Evolutionary conservation across 2,113 vertebrate genomes (phyloP).

Genomic region (Turdus rufiventris): DNA sequence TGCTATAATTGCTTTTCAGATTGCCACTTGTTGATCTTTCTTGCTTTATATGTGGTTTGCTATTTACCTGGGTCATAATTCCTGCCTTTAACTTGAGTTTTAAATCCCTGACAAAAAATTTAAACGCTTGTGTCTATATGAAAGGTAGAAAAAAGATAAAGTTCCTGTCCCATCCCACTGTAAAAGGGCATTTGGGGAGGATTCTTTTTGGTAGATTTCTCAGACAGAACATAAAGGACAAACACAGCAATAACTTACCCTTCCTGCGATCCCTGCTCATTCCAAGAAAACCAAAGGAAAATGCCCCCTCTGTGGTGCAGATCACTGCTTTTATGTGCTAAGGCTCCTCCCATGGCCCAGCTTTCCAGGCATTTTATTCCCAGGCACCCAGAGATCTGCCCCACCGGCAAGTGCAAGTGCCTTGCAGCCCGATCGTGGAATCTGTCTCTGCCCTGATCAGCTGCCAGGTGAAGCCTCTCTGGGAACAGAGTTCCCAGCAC

Average conservation of each 20-base stretch:
- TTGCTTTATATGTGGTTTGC: neutral
- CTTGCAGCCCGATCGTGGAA: neutral
- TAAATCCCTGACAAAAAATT: neutral
- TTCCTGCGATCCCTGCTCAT: rapidly evolving
- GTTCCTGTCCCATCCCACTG: neutral
- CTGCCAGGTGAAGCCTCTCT: rapidly evolving
- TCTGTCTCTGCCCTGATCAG: neutral
- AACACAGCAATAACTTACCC: rapidly evolving
- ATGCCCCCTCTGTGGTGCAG: rapidly evolving
- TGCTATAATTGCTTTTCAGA: neutral
- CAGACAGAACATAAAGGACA: neutral
- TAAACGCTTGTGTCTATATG: neutral
- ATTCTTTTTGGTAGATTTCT: neutral
- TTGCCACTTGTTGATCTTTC: neutral
- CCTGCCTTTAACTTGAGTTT: neutral
- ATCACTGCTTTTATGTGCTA: neutral
- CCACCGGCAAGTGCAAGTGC: rapidly evolving
- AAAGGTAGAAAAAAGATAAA: neutral
- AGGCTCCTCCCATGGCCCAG: neutral
- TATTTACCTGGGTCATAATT: neutral
- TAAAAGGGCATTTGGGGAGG: neutral
- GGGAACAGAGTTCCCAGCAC: neutral
- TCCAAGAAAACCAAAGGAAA: neutral
- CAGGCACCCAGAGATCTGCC: neutral
- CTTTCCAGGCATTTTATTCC: neutral